These are phyloP conservation scores for Hydropsyche tenuis DNA, from an alignment of 1,140 invertebrate genomes.

Conservation along the genomic window DNA sequence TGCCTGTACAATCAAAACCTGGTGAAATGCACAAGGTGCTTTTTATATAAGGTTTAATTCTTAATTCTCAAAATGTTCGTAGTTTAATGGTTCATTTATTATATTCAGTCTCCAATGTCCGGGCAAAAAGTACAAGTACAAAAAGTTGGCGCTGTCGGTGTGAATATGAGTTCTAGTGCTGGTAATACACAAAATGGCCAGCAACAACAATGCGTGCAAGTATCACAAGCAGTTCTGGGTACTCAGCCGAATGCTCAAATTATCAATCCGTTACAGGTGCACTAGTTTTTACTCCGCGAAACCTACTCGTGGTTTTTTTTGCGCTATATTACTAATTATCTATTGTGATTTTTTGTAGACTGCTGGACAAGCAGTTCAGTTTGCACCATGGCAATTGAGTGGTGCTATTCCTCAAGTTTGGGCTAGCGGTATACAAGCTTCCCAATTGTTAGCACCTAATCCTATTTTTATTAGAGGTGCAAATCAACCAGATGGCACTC, in stretches of 20 bases:
- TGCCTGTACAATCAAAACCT: slow-evolving; percentile 58
- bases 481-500: slow-evolving; percentile 72
- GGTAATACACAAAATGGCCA: slow-evolving; percentile 21
- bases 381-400: slow-evolving; percentile 66
- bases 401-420: slow-evolving; percentile 73
- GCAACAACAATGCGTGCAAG: slow-evolving; percentile 68
- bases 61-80: background rate
- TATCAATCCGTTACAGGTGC: slow-evolving; percentile 68
- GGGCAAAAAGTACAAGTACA: slow-evolving; percentile 65
- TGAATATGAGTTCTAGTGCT: slow-evolving; percentile 11
- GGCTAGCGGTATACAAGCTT: slow-evolving; percentile 56
- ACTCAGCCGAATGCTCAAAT: slow-evolving; percentile 69
- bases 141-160: slow-evolving; percentile 57
- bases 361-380: slow-evolving; percentile 69
- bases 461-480: slow-evolving; percentile 83
- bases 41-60: slow-evolving; percentile 18
- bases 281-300: background rate
- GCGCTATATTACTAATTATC: background rate
- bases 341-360: slow-evolving; percentile 53
- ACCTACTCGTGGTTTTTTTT: no score
- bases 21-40: slow-evolving; percentile 61
- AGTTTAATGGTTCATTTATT: background rate
- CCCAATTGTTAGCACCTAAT: slow-evolving; percentile 70
- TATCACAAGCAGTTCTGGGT: slow-evolving; percentile 68
- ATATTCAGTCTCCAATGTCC: slow-evolving; percentile 52